Base-by-base conservation (phyloP, 2,888 invertebrate species). In the Lasioglossum malachurum region DNA sequence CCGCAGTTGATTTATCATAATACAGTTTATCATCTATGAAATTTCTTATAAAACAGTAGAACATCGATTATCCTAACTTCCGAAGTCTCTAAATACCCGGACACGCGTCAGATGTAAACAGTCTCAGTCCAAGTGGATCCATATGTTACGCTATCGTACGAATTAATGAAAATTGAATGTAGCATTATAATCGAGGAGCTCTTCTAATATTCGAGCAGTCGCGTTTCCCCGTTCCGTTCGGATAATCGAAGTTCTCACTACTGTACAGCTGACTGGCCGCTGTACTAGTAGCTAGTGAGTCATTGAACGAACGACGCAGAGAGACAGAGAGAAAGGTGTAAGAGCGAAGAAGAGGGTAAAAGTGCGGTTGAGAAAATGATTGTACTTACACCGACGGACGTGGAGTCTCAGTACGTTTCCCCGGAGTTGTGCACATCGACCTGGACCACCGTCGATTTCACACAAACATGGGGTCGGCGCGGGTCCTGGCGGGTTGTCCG, bases 391-490 rank as follows among this genome's bases (percentile, higher is more conserved):
- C 87, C 73, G 87, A 89, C 87, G 77, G 89, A 88, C 84, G 91
- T 85, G 77, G 83, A 85, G 87, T 87, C 83, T 89, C 91, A 78
- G 87, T 80, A 78, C 78, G 83, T 83, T 80, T 77, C 81, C 76
- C 84, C 77, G 78, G 85, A 78, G 80, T 86, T 82, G 81, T 87
- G 91, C 87, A 90, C 91, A 91, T 91, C 90, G 91, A 91, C 90
- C 85, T 91, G 89, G 89, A 57, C 84, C 90, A 78, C 73, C 82
- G 88, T 81, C 46, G 81, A 75, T 82, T 80, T 49, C 80, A 76
- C 76, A 77, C 81, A 74, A 79, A 67, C 74, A 64, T 76, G 77
- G 77, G 76, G 64, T 31, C 60, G 31, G 46, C 69, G 5, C 60
- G 35, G 77, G 75, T 75, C 72, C 80, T 60, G 69, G 67, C 72